Conservation (phyloP, 64 coral and sea anemone genomes). For the Platygyra sinensis region DNA sequence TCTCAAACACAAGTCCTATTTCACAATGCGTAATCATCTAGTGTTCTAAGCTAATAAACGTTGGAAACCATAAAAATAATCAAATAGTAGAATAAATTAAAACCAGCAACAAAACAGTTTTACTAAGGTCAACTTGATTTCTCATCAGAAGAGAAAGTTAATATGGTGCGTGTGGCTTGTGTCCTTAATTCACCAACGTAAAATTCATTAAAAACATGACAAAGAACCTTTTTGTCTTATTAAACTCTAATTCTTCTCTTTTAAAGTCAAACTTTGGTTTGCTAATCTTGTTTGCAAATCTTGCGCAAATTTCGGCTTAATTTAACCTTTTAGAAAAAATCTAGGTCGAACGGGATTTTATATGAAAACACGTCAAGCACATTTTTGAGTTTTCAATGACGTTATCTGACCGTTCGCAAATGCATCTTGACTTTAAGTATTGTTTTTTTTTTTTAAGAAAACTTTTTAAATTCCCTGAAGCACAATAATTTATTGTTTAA, state of each 20-base stretch:
- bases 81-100: no score
- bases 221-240: not conserved
- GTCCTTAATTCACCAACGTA: not conserved
- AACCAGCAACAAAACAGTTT: no score
- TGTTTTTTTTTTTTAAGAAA: no score
- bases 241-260: not conserved
- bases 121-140: not conserved
- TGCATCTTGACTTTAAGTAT: no score
- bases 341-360: not conserved
- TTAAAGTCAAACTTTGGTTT: not conserved
- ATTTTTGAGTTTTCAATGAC: no score
- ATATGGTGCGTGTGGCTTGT: not conserved
- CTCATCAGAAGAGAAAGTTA: not conserved
- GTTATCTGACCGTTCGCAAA: no score
- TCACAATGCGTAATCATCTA: no score
- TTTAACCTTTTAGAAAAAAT: not conserved
- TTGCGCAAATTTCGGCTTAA: not conserved
- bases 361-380: not conserved
- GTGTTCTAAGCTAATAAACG: no score
- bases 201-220: conserved; percentile 4
- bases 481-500: no score
- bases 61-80: no score
- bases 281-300: not conserved
- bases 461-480: no score
- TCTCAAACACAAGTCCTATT: no score